A percentile compares a stretch with the other conserved stretches of the same genome.
Conservation (phyloP, 2,113 vertebrate species). For the Nicator chloris region DNA sequence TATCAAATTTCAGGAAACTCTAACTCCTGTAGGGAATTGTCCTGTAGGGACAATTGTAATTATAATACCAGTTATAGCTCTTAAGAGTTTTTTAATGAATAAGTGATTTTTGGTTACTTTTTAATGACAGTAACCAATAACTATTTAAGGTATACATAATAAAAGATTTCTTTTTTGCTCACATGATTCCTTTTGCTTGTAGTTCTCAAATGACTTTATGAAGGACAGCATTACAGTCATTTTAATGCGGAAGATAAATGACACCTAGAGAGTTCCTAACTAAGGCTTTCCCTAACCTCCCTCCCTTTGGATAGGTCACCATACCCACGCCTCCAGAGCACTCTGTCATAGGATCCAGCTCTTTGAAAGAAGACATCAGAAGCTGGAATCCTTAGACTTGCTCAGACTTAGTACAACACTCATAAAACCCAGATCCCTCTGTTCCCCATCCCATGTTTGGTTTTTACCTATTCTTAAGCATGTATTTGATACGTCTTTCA, state of each 20-base stretch:
- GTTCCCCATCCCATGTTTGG: neutral
- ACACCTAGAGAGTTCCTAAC: neutral
- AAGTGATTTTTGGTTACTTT: neutral
- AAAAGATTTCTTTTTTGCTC: neutral
- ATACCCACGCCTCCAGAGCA: neutral
- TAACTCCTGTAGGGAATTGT: neutral
- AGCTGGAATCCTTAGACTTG: neutral
- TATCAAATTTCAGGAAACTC: neutral
- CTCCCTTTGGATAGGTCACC: neutral
- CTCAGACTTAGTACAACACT: neutral
- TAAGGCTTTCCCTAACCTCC: neutral
- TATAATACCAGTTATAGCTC: neutral
- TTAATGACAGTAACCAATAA: neutral
- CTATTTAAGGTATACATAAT: neutral
- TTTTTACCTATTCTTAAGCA: neutral
- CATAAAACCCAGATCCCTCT: neutral
- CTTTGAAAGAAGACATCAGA: neutral
- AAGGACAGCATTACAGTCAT: neutral
- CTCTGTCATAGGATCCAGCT: neutral
- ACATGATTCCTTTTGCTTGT: neutral
- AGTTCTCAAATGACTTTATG: neutral
- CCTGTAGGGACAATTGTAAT: neutral
- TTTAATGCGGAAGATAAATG: neutral
- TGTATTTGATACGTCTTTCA: neutral
- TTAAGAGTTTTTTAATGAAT: neutral